A percentile compares a stretch with the other conserved stretches of the same genome.
phyloP scores from a whole-genome alignment of 1,140 invertebrate species.

The Antheraea pernyi region DNA sequence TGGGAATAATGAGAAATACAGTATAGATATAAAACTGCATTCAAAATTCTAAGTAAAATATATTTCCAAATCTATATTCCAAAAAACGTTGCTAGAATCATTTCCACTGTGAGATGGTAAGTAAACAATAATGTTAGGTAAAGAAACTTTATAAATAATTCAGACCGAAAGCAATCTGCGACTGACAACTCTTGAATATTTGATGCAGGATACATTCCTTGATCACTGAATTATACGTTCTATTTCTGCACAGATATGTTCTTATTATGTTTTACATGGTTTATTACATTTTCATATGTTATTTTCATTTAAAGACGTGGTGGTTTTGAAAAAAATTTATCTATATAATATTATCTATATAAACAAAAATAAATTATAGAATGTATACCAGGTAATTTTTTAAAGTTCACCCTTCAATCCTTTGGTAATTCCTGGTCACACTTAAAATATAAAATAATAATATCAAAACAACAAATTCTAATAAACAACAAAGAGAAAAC shows the following conservation, averaged over 20 bases:
- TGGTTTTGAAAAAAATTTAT: too few species aligned
- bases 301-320: too few species aligned
- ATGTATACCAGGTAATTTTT: too few species aligned
- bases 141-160: conserved; percentile 5
- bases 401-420: too few species aligned
- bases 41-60: not conserved
- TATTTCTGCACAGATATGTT: not conserved
- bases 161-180: conserved; percentile 3
- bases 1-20: not conserved
- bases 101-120: not conserved
- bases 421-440: too few species aligned
- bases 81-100: not conserved
- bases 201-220: not conserved
- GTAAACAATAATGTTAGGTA: not conserved
- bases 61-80: not conserved
- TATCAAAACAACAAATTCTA: too few species aligned
- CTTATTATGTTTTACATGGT: not conserved
- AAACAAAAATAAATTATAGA: too few species aligned
- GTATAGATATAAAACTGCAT: not conserved
- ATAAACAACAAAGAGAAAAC: too few species aligned
- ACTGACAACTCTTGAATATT: conserved; percentile 1
- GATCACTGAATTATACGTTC: conserved; percentile 4
- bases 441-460: too few species aligned
- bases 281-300: not conserved
- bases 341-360: too few species aligned